A percentile compares a stretch with the other conserved stretches of the same genome.
These are phyloP conservation scores for Passer domesticus DNA, from an alignment of 2,113 vertebrate species.

Conservation along the genomic window DNA sequence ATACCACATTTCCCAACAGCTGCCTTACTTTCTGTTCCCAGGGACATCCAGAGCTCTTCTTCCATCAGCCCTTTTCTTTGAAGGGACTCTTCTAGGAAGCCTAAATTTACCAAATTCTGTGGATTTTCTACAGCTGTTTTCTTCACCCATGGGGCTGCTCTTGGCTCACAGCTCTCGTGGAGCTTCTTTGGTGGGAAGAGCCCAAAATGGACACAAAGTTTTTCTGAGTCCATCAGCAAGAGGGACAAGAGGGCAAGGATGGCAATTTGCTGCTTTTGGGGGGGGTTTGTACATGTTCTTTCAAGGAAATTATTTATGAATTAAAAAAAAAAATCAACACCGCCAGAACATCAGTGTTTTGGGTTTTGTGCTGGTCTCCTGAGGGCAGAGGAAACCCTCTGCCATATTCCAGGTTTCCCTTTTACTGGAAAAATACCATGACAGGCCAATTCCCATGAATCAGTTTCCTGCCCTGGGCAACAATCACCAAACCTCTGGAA, in stretches of 20 bases:
- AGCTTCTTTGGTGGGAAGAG: not conserved
- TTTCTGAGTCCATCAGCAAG: not conserved
- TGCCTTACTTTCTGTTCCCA: not conserved
- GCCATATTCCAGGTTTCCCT: rapidly evolving
- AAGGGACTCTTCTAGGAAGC: not conserved
- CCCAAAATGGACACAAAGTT: not conserved
- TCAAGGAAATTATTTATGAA: not conserved
- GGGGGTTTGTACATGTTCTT: not conserved
- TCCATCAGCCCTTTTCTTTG: not conserved
- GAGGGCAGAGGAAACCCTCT: not conserved
- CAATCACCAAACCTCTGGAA: not conserved
- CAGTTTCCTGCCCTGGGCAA: not conserved
- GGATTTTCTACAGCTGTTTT: not conserved
- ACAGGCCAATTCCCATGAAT: not conserved
- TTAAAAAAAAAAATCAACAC: not conserved
- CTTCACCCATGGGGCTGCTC: not conserved
- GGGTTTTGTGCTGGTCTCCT: not conserved
- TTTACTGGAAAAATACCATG: not conserved
- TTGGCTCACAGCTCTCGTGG: not conserved
- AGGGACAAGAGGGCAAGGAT: not conserved
- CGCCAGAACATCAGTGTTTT: not conserved
- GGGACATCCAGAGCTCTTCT: not conserved
- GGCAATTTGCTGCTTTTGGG: not conserved
- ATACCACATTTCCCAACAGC: not conserved
- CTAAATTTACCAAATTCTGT: not conserved